phyloP scores from a whole-genome alignment of 2,113 vertebrate genomes.

The Grus americana region DNA sequence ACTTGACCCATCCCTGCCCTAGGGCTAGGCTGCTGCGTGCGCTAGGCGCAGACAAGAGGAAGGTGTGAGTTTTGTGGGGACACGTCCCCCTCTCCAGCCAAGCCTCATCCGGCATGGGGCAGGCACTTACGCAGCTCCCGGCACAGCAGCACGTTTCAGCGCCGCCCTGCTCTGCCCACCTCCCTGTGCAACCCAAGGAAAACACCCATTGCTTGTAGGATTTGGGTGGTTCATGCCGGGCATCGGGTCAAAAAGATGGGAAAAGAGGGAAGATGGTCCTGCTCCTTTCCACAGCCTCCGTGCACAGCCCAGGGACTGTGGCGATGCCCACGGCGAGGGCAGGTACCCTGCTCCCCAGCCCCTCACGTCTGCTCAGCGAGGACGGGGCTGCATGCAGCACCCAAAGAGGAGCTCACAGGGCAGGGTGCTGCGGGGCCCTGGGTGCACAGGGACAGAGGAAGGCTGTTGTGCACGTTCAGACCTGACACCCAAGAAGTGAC shows the following conservation, averaged over 20 bases:
- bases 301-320: not conserved
- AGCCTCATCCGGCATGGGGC: fast-evolving
- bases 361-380: fast-evolving
- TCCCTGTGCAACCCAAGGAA: not conserved
- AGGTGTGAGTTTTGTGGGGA: not conserved
- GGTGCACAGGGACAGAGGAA: fast-evolving
- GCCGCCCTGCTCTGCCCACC: not conserved
- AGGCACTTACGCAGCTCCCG: not conserved
- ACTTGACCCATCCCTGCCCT: not conserved
- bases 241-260: fast-evolving
- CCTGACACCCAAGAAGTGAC: not conserved
- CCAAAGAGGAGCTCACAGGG: not conserved
- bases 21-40: not conserved
- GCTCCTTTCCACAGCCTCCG: not conserved
- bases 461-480: not conserved
- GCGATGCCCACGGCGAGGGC: fast-evolving
- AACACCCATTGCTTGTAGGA: fast-evolving
- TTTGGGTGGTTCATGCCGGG: too few species aligned
- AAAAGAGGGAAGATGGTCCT: not conserved
- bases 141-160: not conserved
- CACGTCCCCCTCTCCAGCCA: not conserved
- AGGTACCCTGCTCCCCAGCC: not conserved
- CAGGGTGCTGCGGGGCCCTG: not conserved
- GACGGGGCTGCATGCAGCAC: not conserved
- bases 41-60: not conserved